Conservation (phyloP, 1,140 invertebrate species). For the Drosophila erecta region DNA sequence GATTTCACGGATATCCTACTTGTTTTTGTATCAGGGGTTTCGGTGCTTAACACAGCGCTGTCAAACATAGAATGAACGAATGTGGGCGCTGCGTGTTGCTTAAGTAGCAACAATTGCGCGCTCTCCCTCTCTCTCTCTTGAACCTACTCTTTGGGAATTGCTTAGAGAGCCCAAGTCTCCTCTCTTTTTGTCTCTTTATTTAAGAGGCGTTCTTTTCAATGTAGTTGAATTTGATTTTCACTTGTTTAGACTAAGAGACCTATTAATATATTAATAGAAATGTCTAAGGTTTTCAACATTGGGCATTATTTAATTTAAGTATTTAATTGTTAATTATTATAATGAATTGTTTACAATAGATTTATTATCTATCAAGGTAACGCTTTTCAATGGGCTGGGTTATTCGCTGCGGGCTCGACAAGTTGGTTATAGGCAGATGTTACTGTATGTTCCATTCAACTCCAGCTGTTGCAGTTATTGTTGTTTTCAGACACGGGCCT, state of each 20-base stretch:
- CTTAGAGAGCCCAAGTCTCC: no score
- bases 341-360: background rate
- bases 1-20: conserved; percentile 17
- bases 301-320: no score
- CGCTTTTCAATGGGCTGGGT: background rate
- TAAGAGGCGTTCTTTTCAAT: conserved; percentile 7
- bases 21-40: background rate
- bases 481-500: conserved; percentile 40
- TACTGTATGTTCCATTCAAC: conserved; percentile 51
- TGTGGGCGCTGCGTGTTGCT: conserved; percentile 11
- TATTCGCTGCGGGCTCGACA: conserved; percentile 10
- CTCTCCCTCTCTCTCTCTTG: conserved; percentile 6
- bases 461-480: conserved; percentile 63
- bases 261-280: no score
- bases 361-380: background rate
- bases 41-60: conserved; percentile 17
- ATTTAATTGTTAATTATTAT: background rate
- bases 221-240: no score
- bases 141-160: no score
- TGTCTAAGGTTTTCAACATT: background rate
- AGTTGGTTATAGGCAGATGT: conserved; percentile 13
- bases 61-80: conserved; percentile 19
- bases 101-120: conserved; percentile 14
- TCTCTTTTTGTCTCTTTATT: no score
- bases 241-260: no score